Evolutionary conservation across 2,797 vertebrate species (phyloP).

Genomic region (Tenualosa ilisha): DNA sequence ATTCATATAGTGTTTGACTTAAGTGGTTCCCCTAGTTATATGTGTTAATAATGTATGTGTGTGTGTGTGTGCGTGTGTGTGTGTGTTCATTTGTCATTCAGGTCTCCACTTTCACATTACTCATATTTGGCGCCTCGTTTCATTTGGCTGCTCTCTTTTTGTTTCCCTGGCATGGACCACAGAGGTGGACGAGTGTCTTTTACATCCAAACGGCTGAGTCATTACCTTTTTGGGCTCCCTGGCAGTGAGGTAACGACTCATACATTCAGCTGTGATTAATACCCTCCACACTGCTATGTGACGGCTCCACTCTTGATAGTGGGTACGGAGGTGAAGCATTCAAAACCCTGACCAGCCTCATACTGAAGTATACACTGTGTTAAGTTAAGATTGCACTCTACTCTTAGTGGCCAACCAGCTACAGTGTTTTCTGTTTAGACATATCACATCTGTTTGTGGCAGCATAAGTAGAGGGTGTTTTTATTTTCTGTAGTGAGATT

Average conservation of each 20-base stretch:
- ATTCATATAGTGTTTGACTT: background rate
- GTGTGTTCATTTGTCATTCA: conserved; percentile 19
- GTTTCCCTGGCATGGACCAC: background rate
- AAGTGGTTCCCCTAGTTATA: background rate
- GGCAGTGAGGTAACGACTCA: background rate
- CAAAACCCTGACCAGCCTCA: background rate
- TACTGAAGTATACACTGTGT: background rate
- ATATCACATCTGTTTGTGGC: background rate
- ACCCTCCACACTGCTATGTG: background rate
- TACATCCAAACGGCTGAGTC: background rate
- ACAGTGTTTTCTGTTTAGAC: background rate
- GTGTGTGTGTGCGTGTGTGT: conserved; percentile 1
- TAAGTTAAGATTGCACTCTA: background rate
- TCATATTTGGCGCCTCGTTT: background rate
- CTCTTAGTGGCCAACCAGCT: background rate
- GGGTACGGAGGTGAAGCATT: background rate
- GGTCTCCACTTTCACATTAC: conserved; percentile 2
- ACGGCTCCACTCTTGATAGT: background rate
- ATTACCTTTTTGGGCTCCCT: background rate
- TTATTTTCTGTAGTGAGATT: background rate
- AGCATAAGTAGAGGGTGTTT: background rate
- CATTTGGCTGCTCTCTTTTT: background rate
- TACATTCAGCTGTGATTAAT: background rate
- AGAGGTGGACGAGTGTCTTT: background rate
- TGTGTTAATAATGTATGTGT: background rate